A percentile compares a stretch with the other conserved stretches of the same genome.
Evolutionary conservation across 2,797 vertebrate genomes (phyloP).

Genomic region (Peromyscus attwateri): DNA sequence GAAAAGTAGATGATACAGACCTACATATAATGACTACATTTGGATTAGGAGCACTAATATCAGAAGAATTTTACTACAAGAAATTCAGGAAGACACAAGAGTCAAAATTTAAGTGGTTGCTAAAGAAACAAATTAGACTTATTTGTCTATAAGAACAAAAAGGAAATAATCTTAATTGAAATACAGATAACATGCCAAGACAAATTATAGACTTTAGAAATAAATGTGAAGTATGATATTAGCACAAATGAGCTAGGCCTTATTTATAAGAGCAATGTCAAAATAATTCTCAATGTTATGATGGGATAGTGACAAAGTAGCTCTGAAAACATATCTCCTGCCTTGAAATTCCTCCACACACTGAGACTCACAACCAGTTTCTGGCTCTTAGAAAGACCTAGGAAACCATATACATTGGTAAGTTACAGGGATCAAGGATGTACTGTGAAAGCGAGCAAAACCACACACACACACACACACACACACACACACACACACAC

Average conservation of each 20-base stretch:
- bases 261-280: constrained; percentile 83
- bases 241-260: constrained; percentile 77
- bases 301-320: constrained; percentile 79
- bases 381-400: constrained; percentile 59
- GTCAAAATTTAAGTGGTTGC: neutral
- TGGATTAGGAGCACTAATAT: constrained; percentile 7
- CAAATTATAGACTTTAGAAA: constrained; percentile 84
- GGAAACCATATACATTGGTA: constrained; percentile 39
- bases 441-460: neutral
- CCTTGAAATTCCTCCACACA: constrained; percentile 74
- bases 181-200: constrained; percentile 79
- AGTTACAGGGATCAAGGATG: neutral
- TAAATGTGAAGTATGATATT: constrained; percentile 82
- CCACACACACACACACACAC: neutral
- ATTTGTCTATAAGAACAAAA: constrained; percentile 69
- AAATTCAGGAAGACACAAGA: constrained; percentile 34
- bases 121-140: constrained; percentile 64
- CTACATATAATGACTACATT: neutral
- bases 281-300: constrained; percentile 84
- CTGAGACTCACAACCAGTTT: constrained; percentile 65
- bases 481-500: neutral
- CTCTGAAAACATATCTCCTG: constrained; percentile 80
- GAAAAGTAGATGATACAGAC: neutral
- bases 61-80: neutral
- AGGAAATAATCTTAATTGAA: constrained; percentile 79